Percentiles rank a stretch among this genome's conserved stretches.
These are phyloP conservation scores for Norana najaformis DNA, from an alignment of 2,888 invertebrate genomes.

Conservation along the genomic window DNA sequence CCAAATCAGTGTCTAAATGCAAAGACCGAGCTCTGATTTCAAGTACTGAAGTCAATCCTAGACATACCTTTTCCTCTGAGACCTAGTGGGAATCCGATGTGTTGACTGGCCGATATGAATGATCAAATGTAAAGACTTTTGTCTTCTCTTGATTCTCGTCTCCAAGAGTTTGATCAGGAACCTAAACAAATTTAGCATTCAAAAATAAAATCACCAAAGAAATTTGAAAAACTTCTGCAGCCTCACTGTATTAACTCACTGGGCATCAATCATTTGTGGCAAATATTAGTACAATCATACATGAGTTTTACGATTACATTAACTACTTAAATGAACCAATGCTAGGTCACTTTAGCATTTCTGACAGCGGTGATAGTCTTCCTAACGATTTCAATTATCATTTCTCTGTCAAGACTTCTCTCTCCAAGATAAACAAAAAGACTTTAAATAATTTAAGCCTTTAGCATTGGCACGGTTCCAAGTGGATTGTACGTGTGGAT, in stretches of 20 bases:
- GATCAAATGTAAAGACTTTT: conserved; percentile 60
- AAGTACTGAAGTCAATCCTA: background rate
- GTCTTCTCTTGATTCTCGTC: conserved; percentile 48
- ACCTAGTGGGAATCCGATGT: conserved; percentile 49
- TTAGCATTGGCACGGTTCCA: background rate
- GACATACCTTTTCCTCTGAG: conserved; percentile 54
- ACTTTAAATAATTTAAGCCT: background rate
- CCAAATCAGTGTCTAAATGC: too few species aligned
- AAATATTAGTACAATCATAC: background rate
- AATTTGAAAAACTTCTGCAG: background rate
- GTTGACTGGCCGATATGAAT: conserved; percentile 58
- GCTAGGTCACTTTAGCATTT: conserved; percentile 55
- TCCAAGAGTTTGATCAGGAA: background rate
- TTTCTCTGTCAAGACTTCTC: conserved; percentile 50
- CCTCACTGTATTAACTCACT: too few species aligned
- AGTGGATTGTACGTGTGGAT: too few species aligned
- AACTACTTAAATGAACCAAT: background rate
- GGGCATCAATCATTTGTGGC: background rate
- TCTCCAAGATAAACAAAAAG: conserved; percentile 48
- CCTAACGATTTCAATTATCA: conserved; percentile 54
- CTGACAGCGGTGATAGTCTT: conserved; percentile 54
- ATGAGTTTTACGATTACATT: background rate
- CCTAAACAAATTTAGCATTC: background rate
- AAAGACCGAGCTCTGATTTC: too few species aligned
- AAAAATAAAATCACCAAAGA: background rate